phyloP scores from a whole-genome alignment of 1,140 invertebrate species.

The Drosophila mojavensis region DNA sequence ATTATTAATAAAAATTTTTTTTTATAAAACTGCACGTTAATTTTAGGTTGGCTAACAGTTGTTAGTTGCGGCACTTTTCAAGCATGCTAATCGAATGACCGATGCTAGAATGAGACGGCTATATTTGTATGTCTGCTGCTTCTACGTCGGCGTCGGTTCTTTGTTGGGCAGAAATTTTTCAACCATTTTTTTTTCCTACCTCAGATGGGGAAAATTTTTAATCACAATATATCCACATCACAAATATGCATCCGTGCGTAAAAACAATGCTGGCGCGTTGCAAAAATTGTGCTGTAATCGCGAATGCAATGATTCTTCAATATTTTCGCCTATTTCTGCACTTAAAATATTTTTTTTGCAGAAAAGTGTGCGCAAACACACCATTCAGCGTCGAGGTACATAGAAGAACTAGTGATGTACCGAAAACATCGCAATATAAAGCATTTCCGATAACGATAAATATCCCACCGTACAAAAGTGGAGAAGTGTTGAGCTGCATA shows the following conservation, averaged over 20 bases:
- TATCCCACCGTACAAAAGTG: background rate
- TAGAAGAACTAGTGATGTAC: conserved; percentile 38
- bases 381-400: conserved; percentile 42
- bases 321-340: conserved; percentile 61
- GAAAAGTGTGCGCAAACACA: conserved; percentile 61
- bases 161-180: conserved; percentile 60
- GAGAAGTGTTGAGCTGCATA: background rate
- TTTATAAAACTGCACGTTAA: conserved; percentile 32
- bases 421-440: conserved; percentile 18
- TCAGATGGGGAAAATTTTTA: conserved; percentile 82
- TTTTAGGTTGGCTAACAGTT: conserved; percentile 34
- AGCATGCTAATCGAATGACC: conserved; percentile 34
- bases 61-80: conserved; percentile 35
- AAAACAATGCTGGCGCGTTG: conserved; percentile 53
- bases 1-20: conserved; percentile 28
- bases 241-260: conserved; percentile 60
- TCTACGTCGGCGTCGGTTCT: conserved; percentile 64
- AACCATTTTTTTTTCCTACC: conserved; percentile 66
- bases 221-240: conserved; percentile 82
- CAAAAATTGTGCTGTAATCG: conserved; percentile 51
- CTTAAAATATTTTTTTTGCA: conserved; percentile 50
- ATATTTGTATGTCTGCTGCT: conserved; percentile 48
- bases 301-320: conserved; percentile 30
- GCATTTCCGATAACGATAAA: conserved; percentile 24
- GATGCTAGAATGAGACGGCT: conserved; percentile 49